These are phyloP conservation scores for Enchytraeus crypticus DNA, from an alignment of 2,888 invertebrate genomes.

Conservation along the genomic window DNA sequence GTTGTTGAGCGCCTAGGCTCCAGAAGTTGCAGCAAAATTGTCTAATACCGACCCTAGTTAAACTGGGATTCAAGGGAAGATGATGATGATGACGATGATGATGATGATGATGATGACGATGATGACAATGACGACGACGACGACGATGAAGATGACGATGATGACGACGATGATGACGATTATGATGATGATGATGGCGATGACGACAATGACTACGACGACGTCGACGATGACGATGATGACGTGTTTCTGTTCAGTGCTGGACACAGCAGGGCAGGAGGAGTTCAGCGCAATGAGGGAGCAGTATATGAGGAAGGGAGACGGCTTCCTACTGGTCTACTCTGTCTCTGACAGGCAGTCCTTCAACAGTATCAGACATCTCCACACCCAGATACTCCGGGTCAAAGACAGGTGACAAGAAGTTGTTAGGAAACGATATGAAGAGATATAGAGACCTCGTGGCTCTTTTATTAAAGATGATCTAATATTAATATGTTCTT, in stretches of 20 bases:
- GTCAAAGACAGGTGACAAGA: constrained; percentile 65
- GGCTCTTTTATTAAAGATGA: neutral
- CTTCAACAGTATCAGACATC: constrained; percentile 76
- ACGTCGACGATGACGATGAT: neutral
- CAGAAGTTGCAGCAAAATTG: too few relatives aligned
- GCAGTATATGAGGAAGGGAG: constrained; percentile 69
- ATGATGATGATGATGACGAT: too few relatives aligned
- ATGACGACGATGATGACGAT: too few relatives aligned
- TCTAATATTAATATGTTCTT: neutral
- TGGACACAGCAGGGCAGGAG: constrained; percentile 90
- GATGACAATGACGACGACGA: neutral
- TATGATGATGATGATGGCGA: too few relatives aligned
- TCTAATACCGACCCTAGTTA: too few relatives aligned
- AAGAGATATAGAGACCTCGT: neutral
- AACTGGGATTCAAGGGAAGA: too few relatives aligned
- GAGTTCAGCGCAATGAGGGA: constrained; percentile 82
- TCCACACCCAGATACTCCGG: constrained; percentile 79
- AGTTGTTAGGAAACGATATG: neutral
- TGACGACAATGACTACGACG: too few relatives aligned
- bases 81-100: too few relatives aligned
- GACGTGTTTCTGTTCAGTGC: constrained; percentile 54
- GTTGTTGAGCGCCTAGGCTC: too few relatives aligned
- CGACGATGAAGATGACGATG: neutral
- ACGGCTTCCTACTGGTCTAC: constrained; percentile 84
- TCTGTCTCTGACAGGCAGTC: constrained; percentile 85